Conservation (phyloP, 2,113 vertebrate genomes). For the Anser cygnoides region DNA sequence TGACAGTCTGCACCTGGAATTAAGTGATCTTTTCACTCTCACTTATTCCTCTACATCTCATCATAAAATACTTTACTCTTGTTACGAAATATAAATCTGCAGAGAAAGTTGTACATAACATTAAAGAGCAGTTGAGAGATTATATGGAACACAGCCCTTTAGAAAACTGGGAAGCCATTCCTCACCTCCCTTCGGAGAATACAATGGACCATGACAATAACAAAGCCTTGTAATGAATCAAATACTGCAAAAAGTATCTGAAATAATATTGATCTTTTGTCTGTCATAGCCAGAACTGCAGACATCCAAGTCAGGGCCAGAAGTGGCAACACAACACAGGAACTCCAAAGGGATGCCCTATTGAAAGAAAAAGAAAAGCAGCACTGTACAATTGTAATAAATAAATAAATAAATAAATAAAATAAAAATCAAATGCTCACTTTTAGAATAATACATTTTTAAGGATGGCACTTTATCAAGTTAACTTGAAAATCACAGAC, state of each 20-base stretch:
- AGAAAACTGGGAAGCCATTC: constrained; percentile 30
- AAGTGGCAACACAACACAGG: constrained; percentile 96
- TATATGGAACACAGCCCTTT: not conserved
- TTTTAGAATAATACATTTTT: constrained; percentile 40
- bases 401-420: not conserved
- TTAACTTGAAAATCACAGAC: constrained; percentile 71
- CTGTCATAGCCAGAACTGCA: constrained; percentile 98
- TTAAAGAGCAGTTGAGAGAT: not conserved
- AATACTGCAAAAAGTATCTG: constrained; percentile 99
- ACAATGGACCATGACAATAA: constrained; percentile 99
- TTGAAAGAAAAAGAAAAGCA: constrained; percentile 46
- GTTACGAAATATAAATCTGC: not conserved
- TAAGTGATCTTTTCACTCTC: not conserved
- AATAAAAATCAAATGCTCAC: not conserved
- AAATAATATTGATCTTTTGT: constrained; percentile 98
- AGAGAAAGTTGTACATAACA: not conserved
- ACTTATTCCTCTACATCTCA: not conserved
- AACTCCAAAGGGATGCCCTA: constrained; percentile 99
- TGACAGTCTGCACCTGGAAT: not conserved
- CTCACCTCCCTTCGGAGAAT: constrained; percentile 96
- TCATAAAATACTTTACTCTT: not conserved
- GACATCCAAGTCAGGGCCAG: constrained; percentile 99
- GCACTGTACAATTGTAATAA: not conserved
- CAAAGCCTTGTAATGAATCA: constrained; percentile 98
- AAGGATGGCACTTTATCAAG: constrained; percentile 55